A percentile compares a stretch with the other conserved stretches of the same genome.
Conservation (phyloP, 2,113 vertebrate genomes). For the Spheniscus mendiculus region DNA sequence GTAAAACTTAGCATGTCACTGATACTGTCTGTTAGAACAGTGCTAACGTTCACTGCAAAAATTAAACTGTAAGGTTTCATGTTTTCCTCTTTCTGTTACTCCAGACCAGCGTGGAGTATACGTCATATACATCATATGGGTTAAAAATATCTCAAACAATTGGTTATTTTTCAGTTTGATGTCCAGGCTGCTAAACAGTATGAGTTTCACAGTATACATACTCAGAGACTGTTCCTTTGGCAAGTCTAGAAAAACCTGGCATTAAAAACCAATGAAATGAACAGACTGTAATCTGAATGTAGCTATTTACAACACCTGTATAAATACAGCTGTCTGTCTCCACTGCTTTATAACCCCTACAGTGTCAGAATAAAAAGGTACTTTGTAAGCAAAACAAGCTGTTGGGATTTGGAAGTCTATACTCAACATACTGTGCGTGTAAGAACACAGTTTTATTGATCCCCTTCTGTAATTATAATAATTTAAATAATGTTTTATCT, state of each 20-base stretch:
- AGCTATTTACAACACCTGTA: neutral
- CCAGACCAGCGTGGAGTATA: neutral
- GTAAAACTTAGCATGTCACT: neutral
- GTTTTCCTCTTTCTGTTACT: neutral
- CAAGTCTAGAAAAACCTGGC: neutral
- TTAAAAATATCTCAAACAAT: neutral
- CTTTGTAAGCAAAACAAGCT: neutral
- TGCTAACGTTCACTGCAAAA: neutral
- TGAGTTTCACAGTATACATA: neutral
- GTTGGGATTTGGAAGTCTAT: neutral
- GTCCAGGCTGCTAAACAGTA: neutral
- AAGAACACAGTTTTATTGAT: neutral
- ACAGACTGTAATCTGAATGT: neutral
- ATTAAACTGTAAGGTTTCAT: neutral
- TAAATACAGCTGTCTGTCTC: neutral
- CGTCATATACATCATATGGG: fast-evolving
- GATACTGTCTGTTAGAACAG: neutral
- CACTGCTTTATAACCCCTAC: neutral
- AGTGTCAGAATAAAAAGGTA: neutral
- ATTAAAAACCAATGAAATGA: neutral
- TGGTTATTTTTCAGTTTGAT: neutral
- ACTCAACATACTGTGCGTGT: neutral
- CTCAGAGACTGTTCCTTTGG: neutral
- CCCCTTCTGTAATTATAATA: neutral
- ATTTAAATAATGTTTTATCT: neutral